phyloP scores from a whole-genome alignment of 2,113 vertebrate species.

The Heterochromis multidens region DNA sequence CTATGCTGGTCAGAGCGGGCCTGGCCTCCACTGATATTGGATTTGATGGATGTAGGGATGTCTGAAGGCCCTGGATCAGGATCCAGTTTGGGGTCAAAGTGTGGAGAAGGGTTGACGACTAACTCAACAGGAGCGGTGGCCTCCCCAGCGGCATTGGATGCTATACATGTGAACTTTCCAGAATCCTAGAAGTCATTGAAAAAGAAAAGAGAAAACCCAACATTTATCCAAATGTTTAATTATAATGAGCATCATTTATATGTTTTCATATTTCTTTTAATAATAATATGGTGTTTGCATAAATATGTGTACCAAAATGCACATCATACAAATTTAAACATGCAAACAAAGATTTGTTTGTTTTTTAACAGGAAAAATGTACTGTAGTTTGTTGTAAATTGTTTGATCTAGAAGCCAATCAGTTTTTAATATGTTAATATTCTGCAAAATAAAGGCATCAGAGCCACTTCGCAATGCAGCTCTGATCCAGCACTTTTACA shows the following conservation, averaged over 20 bases:
- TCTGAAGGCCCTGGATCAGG: slow-evolving; percentile 80
- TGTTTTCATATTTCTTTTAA: neutral
- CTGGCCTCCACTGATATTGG: slow-evolving; percentile 73
- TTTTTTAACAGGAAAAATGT: neutral
- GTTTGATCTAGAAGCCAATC: neutral
- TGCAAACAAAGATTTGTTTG: neutral
- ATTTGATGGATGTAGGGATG: slow-evolving; percentile 82
- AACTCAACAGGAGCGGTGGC: slow-evolving; percentile 78
- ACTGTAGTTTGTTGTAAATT: neutral
- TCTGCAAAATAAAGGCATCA: neutral
- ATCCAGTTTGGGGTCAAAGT: slow-evolving; percentile 77
- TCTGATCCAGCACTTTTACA: neutral
- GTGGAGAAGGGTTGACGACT: slow-evolving; percentile 80
- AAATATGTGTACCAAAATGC: neutral
- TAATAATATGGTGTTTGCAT: neutral
- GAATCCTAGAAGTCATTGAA: slow-evolving; percentile 59
- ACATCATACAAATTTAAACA: neutral
- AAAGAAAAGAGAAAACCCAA: neutral
- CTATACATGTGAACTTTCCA: slow-evolving; percentile 80
- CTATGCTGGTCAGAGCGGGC: slow-evolving; percentile 67
- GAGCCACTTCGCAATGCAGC: neutral
- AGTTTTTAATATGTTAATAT: neutral
- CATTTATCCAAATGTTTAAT: neutral
- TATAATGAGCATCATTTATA: neutral
- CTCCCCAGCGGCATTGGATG: slow-evolving; percentile 81